These are phyloP conservation scores for Miichthys miiuy DNA, from an alignment of 2,797 vertebrate genomes.

Conservation along the genomic window DNA sequence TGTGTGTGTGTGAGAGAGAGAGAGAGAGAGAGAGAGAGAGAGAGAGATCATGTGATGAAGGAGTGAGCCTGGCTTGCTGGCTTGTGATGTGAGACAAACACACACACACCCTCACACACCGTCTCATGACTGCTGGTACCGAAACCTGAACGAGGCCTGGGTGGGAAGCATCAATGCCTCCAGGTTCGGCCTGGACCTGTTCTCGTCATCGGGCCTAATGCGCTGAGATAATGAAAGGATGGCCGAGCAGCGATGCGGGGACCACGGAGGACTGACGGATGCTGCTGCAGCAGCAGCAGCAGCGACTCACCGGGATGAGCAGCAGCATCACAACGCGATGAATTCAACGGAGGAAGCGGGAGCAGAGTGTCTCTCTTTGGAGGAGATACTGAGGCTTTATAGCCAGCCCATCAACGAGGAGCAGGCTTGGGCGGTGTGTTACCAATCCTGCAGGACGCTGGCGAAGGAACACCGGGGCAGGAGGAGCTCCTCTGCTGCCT, in stretches of 20 bases:
- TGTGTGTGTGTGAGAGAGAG: background rate
- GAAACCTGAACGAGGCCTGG: slow-evolving; percentile 41
- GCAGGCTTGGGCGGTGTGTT: slow-evolving; percentile 98
- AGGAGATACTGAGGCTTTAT: slow-evolving; percentile 92
- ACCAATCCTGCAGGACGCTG: slow-evolving; percentile 91
- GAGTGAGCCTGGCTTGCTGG: slow-evolving; percentile 36
- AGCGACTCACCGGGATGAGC: slow-evolving; percentile 57
- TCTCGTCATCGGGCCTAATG: slow-evolving; percentile 63
- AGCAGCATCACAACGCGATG: slow-evolving; percentile 61
- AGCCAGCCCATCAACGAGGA: slow-evolving; percentile 97
- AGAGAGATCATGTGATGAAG: slow-evolving; percentile 66
- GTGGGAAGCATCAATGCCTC: slow-evolving; percentile 66
- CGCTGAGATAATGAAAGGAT: slow-evolving; percentile 84
- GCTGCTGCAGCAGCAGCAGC: slow-evolving; percentile 58
- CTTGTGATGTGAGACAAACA: slow-evolving; percentile 33
- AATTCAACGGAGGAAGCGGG: slow-evolving; percentile 66
- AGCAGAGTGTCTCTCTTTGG: slow-evolving; percentile 87
- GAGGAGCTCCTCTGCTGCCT: slow-evolving; percentile 51
- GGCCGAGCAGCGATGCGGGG: slow-evolving; percentile 79
- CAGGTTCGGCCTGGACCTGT: slow-evolving; percentile 52
- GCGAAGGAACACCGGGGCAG: slow-evolving; percentile 57
- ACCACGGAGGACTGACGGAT: slow-evolving; percentile 73
- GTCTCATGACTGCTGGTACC: slow-evolving; percentile 63
- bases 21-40: slow-evolving; percentile 27
- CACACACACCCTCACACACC: slow-evolving; percentile 9